Percentiles rank a stretch among this genome's conserved stretches.
These are phyloP conservation scores for Ceratoteleas bidentatus DNA, from an alignment of 1,140 invertebrate species.

Conservation along the genomic window DNA sequence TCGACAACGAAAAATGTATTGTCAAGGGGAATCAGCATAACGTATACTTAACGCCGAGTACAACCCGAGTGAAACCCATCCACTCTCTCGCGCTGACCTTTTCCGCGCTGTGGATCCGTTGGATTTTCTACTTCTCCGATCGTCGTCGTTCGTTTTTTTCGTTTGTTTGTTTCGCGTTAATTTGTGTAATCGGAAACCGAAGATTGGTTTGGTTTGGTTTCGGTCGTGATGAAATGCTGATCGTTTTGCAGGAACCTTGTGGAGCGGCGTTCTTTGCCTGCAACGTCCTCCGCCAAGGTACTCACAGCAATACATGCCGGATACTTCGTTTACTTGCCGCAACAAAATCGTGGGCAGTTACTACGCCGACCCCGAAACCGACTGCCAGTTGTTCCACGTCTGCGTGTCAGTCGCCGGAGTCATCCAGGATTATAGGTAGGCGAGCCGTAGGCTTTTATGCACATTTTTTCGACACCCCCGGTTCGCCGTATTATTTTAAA, in stretches of 20 bases:
- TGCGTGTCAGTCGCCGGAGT: constrained; percentile 90
- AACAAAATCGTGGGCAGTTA: constrained; percentile 95
- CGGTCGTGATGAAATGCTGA: no score
- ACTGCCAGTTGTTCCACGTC: constrained; percentile 96
- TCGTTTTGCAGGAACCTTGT: constrained; percentile 67
- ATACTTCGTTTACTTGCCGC: constrained; percentile 91
- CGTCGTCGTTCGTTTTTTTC: no score
- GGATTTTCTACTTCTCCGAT: background rate
- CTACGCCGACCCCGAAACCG: constrained; percentile 94
- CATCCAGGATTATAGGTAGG: constrained; percentile 79
- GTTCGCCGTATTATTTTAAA: no score
- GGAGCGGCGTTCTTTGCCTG: constrained; percentile 73
- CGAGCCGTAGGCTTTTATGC: constrained; percentile 30
- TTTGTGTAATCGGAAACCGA: no score
- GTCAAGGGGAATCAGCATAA: constrained; percentile 24
- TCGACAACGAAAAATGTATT: constrained; percentile 30
- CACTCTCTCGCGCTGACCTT: constrained; percentile 39
- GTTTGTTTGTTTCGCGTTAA: no score
- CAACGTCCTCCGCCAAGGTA: constrained; percentile 86
- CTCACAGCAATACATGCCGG: constrained; percentile 90
- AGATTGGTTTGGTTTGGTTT: no score
- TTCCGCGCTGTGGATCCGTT: constrained; percentile 1
- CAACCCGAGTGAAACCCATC: constrained; percentile 16
- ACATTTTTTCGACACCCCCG: no score
- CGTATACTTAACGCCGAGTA: constrained; percentile 11